Evolutionary conservation across 2,113 vertebrate species (phyloP), one percentile per base, ranked within the genome.

Genomic region (Cinclus cinclus): DNA sequence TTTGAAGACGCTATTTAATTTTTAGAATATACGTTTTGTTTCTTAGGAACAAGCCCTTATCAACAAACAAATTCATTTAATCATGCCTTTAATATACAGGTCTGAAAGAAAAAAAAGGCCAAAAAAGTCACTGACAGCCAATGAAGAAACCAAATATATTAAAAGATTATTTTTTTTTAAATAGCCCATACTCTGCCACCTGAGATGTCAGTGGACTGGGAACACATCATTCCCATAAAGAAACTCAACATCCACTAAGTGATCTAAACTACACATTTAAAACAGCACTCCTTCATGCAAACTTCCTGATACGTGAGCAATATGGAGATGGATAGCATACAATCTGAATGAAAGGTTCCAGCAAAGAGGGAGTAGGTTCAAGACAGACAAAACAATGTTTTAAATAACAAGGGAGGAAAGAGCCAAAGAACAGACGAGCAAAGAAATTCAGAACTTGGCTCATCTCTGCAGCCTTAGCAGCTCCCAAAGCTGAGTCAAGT

Each of bases 401-500:
- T 22, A 46, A 76, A 88, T 21, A 78, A 67, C 13, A 41, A 80
- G 15, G 5, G 11, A 94, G 10, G 18, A 74, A 94, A 69, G 31
- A 87, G 12, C 55, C 56, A 75, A 92, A 70, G 39, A 59, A 39
- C 1, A 5, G 24, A 28, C 13, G 1, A 39, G 64, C 17, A 86
- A 68, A 80, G n/a, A 90, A 86, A 85, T n/a, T 60, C 59, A 35
- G 55, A 90, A 50, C 49, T 89, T 81, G 94, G 88, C 92, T 93
- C 55, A 74, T 67, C 10, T 83, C 71, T 89, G 23, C n/a, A 18
- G 67, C 75, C 71, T 69, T 62, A 69, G 63, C 6, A 21, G 47
- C 44, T 94, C 83, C 73, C 52, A 89, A 93, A 88, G 83, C 59
- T 56, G 68, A 93, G 80, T 76, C 71, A 95, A 96, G 80, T 44